Base-by-base conservation (phyloP, 2,113 vertebrate species). In the Xiphias gladius region DNA sequence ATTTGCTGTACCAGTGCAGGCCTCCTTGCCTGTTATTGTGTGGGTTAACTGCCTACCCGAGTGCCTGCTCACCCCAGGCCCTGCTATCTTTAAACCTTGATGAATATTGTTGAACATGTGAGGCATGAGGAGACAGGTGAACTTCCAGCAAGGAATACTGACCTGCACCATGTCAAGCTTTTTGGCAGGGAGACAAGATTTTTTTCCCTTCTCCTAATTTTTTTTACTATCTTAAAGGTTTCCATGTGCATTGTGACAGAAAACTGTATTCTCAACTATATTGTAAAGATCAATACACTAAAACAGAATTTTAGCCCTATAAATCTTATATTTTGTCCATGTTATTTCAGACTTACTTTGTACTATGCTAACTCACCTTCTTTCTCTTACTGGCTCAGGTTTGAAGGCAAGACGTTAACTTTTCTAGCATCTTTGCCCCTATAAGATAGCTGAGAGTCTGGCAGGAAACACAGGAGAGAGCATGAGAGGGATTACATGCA, bases 1-100 rank as follows among this genome's bases (percentile, higher is more conserved):
- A 86, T 91, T 92, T 89, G 81, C 70, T 86, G 76, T 85, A 74
- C 81, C 68, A 3, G 55, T 32, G 67, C 62, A 70, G 66, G n/a
- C 73, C 52, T 54, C 62, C 37, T 12, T 82, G 58, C 67, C 37
- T 86, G 84, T 87, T 85, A 77, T 73, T 86, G 63, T 86, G 79
- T 76, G 73, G 75, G 67, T 70, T 61, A 87, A 69, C 57, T 63
- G 41, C 61, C 55, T 85, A 58, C 58, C 57, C 62, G 35, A 22
- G 37, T 72, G 67, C 39, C 62, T 76, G 77, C 68, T 80, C 46
- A 59, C 11, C 35, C 32, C 30, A 63, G 52, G 79, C 69, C 41
- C 26, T 63, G 76, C 83, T 86, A 37, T 85, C 58, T 89, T 85
- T 87, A 72, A 84, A 80, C 59, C 32, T 58, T 64, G 24, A 52